Percentiles rank a stretch among this genome's conserved stretches.
Conservation (phyloP, 2,797 vertebrate genomes). For the Avahi laniger region DNA sequence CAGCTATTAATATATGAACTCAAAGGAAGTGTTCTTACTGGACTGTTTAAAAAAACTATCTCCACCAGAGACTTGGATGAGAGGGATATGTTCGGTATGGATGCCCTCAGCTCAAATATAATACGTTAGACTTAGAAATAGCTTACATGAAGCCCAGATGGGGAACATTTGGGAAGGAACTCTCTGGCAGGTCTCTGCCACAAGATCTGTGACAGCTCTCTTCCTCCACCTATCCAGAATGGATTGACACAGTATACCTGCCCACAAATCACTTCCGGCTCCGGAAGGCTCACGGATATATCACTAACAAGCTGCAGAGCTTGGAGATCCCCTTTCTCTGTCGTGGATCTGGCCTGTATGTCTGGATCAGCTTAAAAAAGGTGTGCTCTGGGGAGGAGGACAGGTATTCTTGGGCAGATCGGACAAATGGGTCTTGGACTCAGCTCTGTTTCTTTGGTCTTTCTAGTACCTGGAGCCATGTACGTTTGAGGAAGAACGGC, state of each 20-base stretch:
- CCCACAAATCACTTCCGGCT: constrained; percentile 88
- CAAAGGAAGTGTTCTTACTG: neutral
- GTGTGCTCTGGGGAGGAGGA: constrained; percentile 80
- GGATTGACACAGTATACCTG: constrained; percentile 91
- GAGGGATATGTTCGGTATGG: neutral
- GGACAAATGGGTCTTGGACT: neutral
- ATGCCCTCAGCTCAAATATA: neutral
- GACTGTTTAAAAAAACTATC: neutral
- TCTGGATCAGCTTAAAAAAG: constrained; percentile 94
- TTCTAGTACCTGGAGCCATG: constrained; percentile 88
- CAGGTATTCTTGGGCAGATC: neutral
- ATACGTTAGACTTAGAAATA: neutral
- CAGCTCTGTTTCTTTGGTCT: neutral
- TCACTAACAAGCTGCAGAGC: constrained; percentile 87
- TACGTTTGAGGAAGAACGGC: constrained; percentile 91
- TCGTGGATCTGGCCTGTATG: constrained; percentile 87
- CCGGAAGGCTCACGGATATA: constrained; percentile 87
- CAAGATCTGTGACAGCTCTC: neutral
- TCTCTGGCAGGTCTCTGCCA: neutral
- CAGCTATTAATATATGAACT: neutral
- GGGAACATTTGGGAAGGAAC: neutral
- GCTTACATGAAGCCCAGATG: neutral
- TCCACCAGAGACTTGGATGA: neutral
- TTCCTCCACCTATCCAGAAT: constrained; percentile 85
- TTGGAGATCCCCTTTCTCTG: constrained; percentile 90